Evolutionary conservation across 2,797 vertebrate species (phyloP), one percentile per base, ranked within the genome.

Genomic region (Antennarius maculatus): DNA sequence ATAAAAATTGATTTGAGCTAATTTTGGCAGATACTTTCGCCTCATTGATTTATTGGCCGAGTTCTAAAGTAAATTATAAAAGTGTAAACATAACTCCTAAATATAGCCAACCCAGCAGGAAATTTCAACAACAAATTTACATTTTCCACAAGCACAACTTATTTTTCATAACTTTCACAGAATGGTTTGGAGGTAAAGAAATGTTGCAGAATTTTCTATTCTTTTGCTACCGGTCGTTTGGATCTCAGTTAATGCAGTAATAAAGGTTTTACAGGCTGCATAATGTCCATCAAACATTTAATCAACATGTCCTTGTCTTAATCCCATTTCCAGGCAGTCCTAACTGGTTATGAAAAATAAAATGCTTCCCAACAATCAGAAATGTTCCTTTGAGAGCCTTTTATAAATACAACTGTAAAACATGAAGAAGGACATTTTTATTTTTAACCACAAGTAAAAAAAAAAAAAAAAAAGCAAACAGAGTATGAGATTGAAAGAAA

Each of bases 301-400:
- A 23, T 23, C 16, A 61, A 72, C 5, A 54, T 34, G 29, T 68
- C 7, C 48, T 14, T 48, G 47, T 16, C 51, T 69, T 48, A 76
- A 53, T n/a, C 7, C 34, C 61, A 17, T 54, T 52, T 77, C 31
- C 39, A 51, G 27, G 39, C 43, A 55, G 3, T 46, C 15, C 39
- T 41, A 28, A 69, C 50, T 55, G 42, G 28, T 59, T 37, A 23
- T 18, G 3, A 45, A 39, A 52, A 23, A 61, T 48, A 37, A 41
- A 68, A 46, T 43, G 51, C 31, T 31, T 54, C 31, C 31, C 31
- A 34, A 34, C 7, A 34, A 5, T 41, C 13, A 31, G 41, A 8
- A 2, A 12, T 42, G 3, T 27, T 42, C 2, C 42, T 66, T 4
- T 47, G 43, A 46, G 29, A 51, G 14, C 3, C 3, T 42, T 52